Percentiles rank a stretch among this genome's conserved stretches.
Conservation (phyloP, 2,888 invertebrate genomes). For the Plusia festucae region DNA sequence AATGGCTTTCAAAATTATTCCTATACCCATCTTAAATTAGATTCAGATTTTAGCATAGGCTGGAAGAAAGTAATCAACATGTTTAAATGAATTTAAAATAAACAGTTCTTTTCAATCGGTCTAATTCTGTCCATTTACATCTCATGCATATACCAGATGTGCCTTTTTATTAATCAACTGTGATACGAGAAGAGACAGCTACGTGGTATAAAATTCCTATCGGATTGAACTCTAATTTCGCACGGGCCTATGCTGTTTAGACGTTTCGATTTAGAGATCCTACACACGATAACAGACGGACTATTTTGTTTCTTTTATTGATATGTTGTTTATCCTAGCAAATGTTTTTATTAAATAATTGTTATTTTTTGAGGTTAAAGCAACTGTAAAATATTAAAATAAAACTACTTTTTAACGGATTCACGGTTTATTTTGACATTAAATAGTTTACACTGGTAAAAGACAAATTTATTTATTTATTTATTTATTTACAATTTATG, state of each 20-base stretch:
- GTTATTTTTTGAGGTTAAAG: too few relatives aligned
- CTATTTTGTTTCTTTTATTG: slow-evolving; percentile 29
- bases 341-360: not conserved
- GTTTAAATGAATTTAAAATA: slow-evolving; percentile 62
- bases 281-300: slow-evolving; percentile 41
- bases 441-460: too few relatives aligned
- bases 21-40: slow-evolving; percentile 2
- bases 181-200: slow-evolving; percentile 50
- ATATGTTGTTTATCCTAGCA: slow-evolving; percentile 12
- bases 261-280: slow-evolving; percentile 48
- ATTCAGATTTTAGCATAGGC: not conserved
- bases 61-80: slow-evolving; percentile 17
- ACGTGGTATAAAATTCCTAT: slow-evolving; percentile 34
- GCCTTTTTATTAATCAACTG: slow-evolving; percentile 62
- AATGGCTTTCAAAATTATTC: too few relatives aligned
- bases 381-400: too few relatives aligned
- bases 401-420: too few relatives aligned
- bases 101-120: slow-evolving; percentile 59
- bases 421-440: not conserved
- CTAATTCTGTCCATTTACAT: slow-evolving; percentile 72
- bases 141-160: slow-evolving; percentile 59
- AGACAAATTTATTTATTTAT: too few relatives aligned
- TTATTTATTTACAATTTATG: too few relatives aligned
- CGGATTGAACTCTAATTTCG: slow-evolving; percentile 47
- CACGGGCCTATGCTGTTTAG: slow-evolving; percentile 46